phyloP scores from a whole-genome alignment of 2,888 invertebrate species.

The Sinelater perroti region DNA sequence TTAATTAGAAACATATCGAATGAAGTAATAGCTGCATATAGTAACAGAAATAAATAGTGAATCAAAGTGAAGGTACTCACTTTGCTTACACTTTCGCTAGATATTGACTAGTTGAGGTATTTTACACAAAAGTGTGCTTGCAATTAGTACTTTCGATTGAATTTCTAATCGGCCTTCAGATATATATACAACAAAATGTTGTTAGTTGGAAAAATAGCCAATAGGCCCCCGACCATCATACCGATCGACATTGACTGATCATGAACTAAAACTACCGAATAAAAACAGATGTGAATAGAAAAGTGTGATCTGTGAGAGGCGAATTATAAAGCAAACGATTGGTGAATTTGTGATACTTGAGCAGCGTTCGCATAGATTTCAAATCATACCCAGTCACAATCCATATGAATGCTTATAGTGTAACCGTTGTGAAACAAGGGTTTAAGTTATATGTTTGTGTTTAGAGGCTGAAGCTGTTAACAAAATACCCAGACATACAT shows the following conservation, averaged over 20 bases:
- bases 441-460: slow-evolving; percentile 19
- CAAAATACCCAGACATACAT: slow-evolving; percentile 32
- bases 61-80: slow-evolving; percentile 39
- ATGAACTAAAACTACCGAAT: too few relatives aligned
- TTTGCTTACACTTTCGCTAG: slow-evolving; percentile 43
- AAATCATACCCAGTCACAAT: not conserved
- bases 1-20: slow-evolving; percentile 42
- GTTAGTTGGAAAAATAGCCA: not conserved
- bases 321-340: too few relatives aligned
- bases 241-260: too few relatives aligned
- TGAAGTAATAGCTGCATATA: slow-evolving; percentile 49
- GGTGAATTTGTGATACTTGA: too few relatives aligned
- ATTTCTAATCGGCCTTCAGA: not conserved
- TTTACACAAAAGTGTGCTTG: slow-evolving; percentile 3
- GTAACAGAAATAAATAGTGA: slow-evolving; percentile 44
- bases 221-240: too few relatives aligned
- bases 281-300: too few relatives aligned
- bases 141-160: not conserved
- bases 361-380: too few relatives aligned
- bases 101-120: slow-evolving; percentile 35
- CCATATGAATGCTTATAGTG: slow-evolving; percentile 1
- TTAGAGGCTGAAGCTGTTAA: slow-evolving; percentile 34
- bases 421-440: slow-evolving; percentile 8
- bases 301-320: too few relatives aligned
- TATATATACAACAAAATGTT: slow-evolving; percentile 10